Evolutionary conservation across 2,797 vertebrate genomes (phyloP).

Genomic region (Lutjanus campechanus): DNA sequence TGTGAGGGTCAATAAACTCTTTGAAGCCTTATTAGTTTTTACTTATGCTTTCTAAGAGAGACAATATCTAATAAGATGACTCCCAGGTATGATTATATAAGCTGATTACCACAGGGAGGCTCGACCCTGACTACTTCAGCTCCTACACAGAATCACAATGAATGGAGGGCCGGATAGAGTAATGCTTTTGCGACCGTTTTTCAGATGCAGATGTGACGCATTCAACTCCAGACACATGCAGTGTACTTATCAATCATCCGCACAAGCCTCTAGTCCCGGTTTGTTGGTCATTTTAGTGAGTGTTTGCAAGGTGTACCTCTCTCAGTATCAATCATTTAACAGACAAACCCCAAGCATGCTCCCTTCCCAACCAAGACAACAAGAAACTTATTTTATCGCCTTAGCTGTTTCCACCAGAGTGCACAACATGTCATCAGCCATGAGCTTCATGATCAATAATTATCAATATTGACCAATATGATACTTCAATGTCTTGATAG

Average conservation of each 20-base stretch:
- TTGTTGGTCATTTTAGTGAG: not conserved
- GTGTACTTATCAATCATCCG: not conserved
- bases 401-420: too few species aligned
- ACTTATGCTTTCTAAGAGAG: constrained; percentile 10
- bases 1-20: constrained; percentile 29
- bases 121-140: constrained; percentile 11
- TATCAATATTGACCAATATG: too few species aligned
- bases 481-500: too few species aligned
- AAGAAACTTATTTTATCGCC: too few species aligned
- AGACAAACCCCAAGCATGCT: too few species aligned
- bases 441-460: too few species aligned
- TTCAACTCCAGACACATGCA: not conserved
- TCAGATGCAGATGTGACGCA: not conserved
- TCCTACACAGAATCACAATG: constrained; percentile 13
- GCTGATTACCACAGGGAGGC: constrained; percentile 12
- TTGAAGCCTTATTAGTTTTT: constrained; percentile 33
- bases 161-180: not conserved
- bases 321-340: too few species aligned
- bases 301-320: too few species aligned
- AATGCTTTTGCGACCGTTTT: not conserved
- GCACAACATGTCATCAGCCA: too few species aligned
- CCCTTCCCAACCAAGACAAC: too few species aligned
- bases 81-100: constrained; percentile 8
- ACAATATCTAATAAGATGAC: constrained; percentile 26
- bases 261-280: not conserved